Base-by-base conservation (phyloP, 2,888 invertebrate genomes). In the Drosophila histrio region DNA sequence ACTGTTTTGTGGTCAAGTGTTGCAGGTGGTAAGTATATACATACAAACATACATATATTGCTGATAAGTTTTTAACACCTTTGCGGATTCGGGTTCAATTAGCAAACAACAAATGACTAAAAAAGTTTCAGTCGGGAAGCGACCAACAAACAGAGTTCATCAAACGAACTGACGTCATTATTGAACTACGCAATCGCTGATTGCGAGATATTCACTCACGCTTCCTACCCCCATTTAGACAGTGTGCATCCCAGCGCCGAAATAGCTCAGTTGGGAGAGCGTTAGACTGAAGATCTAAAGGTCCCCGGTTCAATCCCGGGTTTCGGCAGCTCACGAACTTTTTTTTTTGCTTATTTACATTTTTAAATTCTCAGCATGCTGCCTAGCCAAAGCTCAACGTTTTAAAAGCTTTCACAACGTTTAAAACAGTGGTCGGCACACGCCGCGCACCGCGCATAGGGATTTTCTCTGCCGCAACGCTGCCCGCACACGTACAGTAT, bases 261-360 rank as follows among this genome's bases (percentile, higher is more conserved):
- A 95, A 95, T 95, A 95, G 95, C 95, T 95, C 95, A 95, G 95
- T 94, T 95, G 94, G 94, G 94, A 94, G 94, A 95, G 94, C 94
- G 94, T 95, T 94, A 94, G 94, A 94, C 94, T 94, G 94, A 94
- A 94, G 94, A 94, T 94, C 94, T 94, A 94, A 94, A 94, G 93
- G 94, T 94, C 94, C 94, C 94, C 93, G 94, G 94, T 94, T 94
- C 94, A 92, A 94, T 94, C 94, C 94, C 94, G 92, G 94, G 94
- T 94, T 94, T 94, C 94, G 94, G 94, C 94, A 94, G 11, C 7
- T 3, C 6, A 5, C 4, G 2, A 0, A n/a, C n/a, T n/a, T 15
- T 50, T 43, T 28, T 52, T 36, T 32, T 39, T n/a, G 1, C 5
- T 19, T 34, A n/a, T 11, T 17, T 21, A 7, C 17, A 11, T 38